Evolutionary conservation across 2,888 invertebrate species (phyloP).

Genomic region (Andrena fulva): DNA sequence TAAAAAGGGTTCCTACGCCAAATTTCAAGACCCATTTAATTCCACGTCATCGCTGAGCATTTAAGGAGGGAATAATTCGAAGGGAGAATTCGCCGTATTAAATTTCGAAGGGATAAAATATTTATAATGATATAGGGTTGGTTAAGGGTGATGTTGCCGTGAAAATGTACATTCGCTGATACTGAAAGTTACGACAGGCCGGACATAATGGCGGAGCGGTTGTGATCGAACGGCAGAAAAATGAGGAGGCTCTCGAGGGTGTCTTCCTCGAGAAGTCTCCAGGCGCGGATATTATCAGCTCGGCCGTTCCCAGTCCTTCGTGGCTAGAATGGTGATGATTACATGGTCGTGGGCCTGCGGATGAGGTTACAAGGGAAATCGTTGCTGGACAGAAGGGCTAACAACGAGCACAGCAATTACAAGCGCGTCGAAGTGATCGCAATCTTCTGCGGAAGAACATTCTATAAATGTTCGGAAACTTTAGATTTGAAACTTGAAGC

Average conservation of each 20-base stretch:
- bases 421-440: conserved; percentile 54
- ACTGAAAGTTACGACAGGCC: not conserved
- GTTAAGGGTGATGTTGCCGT: not conserved
- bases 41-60: not conserved
- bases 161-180: not conserved
- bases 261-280: conserved; percentile 22
- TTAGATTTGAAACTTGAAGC: conserved; percentile 1
- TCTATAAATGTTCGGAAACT: conserved; percentile 11
- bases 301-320: conserved; percentile 32
- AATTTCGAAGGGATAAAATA: not conserved
- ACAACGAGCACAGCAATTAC: conserved; percentile 68
- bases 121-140: not conserved
- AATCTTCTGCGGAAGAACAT: conserved; percentile 43
- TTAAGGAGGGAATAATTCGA: no score
- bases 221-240: conserved; percentile 10
- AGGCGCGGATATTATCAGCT: conserved; percentile 35
- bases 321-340: conserved; percentile 57
- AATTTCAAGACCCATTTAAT: not conserved
- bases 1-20: no score
- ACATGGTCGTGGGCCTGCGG: conserved; percentile 26
- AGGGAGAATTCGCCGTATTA: not conserved
- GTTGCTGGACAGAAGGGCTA: conserved; percentile 51
- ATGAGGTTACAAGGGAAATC: conserved; percentile 31
- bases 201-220: not conserved
- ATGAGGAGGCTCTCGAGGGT: conserved; percentile 25